Evolutionary conservation across 2,797 vertebrate species (phyloP).

Genomic region (Anas flavirostris): DNA sequence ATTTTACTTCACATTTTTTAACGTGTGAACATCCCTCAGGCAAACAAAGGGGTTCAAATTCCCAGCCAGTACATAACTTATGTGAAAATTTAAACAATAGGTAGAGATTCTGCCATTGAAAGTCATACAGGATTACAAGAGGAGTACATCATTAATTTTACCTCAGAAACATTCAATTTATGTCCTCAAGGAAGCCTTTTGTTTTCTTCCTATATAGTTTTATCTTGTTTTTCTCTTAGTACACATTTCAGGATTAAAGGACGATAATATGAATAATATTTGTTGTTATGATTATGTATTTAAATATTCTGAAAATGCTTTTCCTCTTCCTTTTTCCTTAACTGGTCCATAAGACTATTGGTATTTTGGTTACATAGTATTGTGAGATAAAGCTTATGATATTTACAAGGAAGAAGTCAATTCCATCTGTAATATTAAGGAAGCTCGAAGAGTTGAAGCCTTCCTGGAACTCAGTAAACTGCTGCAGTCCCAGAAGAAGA

Average conservation of each 20-base stretch:
- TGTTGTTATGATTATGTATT: not conserved
- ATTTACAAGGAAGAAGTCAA: not conserved
- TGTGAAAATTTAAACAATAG: not conserved
- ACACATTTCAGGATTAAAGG: not conserved
- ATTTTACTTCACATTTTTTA: not conserved
- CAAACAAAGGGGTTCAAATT: not conserved
- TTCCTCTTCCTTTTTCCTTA: not conserved
- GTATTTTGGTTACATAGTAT: not conserved
- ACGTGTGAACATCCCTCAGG: not conserved
- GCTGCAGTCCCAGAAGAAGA: not conserved
- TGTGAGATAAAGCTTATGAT: not conserved
- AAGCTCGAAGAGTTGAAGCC: not conserved
- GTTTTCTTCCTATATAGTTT: not conserved
- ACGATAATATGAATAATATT: not conserved
- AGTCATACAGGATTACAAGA: not conserved
- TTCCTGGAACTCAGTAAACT: not conserved
- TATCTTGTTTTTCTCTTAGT: not conserved
- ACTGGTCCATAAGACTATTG: not conserved
- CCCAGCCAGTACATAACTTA: not conserved
- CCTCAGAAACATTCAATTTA: not conserved
- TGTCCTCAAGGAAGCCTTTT: not conserved
- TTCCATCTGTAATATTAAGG: not conserved
- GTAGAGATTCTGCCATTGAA: not conserved
- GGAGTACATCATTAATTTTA: not conserved
- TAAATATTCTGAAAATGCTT: not conserved